Percentiles rank a stretch among this genome's conserved stretches.
Conservation (phyloP, 2,888 invertebrate genomes). For the Tipula vernalis region DNA sequence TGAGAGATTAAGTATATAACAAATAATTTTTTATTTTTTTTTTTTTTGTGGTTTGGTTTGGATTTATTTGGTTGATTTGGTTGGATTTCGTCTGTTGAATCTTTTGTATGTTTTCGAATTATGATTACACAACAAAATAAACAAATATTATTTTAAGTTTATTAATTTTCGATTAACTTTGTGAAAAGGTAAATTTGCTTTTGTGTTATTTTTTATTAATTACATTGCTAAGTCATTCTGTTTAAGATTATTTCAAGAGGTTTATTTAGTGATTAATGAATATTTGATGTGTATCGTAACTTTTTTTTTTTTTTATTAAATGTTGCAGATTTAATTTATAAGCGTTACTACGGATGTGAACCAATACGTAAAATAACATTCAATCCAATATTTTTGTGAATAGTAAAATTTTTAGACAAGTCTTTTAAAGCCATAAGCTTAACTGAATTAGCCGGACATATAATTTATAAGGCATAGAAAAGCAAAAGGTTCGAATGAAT, state of each 20-base stretch:
- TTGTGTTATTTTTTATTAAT: neutral
- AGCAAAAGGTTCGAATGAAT: too few species aligned
- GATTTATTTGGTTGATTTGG: neutral
- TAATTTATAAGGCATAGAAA: too few species aligned
- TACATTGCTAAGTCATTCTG: neutral
- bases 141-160: neutral
- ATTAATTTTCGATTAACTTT: constrained; percentile 4
- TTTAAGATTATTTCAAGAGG: neutral
- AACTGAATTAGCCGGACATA: too few species aligned
- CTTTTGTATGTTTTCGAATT: neutral
- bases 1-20: neutral
- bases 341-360: neutral
- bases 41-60: too few species aligned
- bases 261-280: neutral
- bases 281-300: neutral
- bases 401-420: too few species aligned
- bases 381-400: too few species aligned
- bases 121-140: neutral
- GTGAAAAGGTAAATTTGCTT: neutral
- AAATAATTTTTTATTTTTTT: neutral
- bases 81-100: neutral
- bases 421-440: too few species aligned
- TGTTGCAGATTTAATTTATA: neutral
- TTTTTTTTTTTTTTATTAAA: neutral
- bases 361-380: too few species aligned